These are phyloP conservation scores for Tupiocoris notatus DNA, from an alignment of 2,888 invertebrate genomes.

Conservation along the genomic window DNA sequence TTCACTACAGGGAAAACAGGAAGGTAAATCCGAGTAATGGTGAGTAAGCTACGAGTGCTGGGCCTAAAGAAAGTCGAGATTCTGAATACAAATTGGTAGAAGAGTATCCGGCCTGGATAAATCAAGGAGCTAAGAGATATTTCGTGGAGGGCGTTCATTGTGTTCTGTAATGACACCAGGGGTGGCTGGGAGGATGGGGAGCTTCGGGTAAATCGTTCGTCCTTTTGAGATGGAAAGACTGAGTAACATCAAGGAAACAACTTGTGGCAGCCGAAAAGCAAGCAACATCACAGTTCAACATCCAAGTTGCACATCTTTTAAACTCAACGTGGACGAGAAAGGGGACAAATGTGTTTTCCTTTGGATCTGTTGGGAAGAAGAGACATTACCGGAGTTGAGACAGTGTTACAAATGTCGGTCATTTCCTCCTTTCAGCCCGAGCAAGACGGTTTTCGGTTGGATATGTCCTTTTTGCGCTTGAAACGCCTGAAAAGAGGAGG, in stretches of 20 bases:
- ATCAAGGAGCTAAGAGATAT: conserved; percentile 35
- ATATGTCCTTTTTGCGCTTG: not conserved
- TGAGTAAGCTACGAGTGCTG: not conserved
- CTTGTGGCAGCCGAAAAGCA: not conserved
- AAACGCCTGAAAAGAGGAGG: not conserved
- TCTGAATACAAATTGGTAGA: conserved; percentile 37
- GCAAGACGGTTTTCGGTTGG: conserved; percentile 26
- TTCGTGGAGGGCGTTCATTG: conserved; percentile 39
- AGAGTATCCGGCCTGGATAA: conserved; percentile 36
- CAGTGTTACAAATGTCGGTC: conserved; percentile 45
- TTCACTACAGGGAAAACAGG: not conserved
- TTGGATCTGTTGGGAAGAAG: not conserved
- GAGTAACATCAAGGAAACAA: not conserved
- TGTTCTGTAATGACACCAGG: conserved; percentile 36
- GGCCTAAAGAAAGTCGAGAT: not conserved
- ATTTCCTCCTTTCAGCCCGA: conserved; percentile 25
- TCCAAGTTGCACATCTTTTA: not conserved
- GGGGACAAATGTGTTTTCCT: conserved; percentile 40
- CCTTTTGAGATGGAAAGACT: not conserved
- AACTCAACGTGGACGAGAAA: conserved; percentile 11
- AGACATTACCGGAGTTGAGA: conserved; percentile 43
- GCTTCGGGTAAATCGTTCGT: not conserved
- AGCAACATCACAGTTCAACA: not conserved
- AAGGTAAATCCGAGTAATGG: not conserved
- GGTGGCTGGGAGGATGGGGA: not conserved